A percentile compares a stretch with the other conserved stretches of the same genome.
Evolutionary conservation across 2,888 invertebrate genomes (phyloP).

Genomic region (Venustoraphidia nigricollis): DNA sequence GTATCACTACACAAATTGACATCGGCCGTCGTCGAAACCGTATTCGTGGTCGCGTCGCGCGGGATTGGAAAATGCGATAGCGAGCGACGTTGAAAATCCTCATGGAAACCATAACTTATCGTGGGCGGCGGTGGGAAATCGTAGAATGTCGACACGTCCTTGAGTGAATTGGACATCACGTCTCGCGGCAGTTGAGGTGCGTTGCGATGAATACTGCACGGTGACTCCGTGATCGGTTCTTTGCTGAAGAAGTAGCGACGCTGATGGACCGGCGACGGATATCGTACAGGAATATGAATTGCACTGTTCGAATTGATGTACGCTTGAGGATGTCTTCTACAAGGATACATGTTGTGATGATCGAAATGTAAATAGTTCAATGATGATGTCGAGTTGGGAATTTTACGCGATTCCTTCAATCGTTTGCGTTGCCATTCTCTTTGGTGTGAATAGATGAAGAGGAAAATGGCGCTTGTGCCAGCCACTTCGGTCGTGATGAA

Average conservation of each 20-base stretch:
- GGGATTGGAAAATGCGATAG: slow-evolving; percentile 24
- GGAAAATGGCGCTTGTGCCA: slow-evolving; percentile 73
- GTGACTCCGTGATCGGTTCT: slow-evolving; percentile 31
- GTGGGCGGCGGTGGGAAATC: slow-evolving; percentile 53
- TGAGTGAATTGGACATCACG: slow-evolving; percentile 35
- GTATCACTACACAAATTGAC: slow-evolving; percentile 28
- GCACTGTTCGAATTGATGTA: slow-evolving; percentile 28
- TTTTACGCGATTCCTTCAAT: slow-evolving; percentile 29
- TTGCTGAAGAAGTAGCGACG: slow-evolving; percentile 50
- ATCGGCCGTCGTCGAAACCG: slow-evolving; percentile 49
- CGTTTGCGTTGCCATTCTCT: slow-evolving; percentile 42
- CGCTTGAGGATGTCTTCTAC: slow-evolving; percentile 29
- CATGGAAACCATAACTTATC: slow-evolving; percentile 39
- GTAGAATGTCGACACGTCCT: slow-evolving; percentile 41
- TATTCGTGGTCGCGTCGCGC: slow-evolving; percentile 52
- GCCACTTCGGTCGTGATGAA: slow-evolving; percentile 73
- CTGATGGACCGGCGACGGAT: slow-evolving; percentile 34
- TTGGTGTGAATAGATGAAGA: slow-evolving; percentile 70
- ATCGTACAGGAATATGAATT: slow-evolving; percentile 18
- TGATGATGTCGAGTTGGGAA: slow-evolving; percentile 35
- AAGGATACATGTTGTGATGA: slow-evolving; percentile 24
- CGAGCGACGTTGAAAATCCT: slow-evolving; percentile 15
- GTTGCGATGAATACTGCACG: slow-evolving; percentile 38
- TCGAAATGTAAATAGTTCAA: slow-evolving; percentile 24
- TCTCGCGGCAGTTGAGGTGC: slow-evolving; percentile 26